Percentiles rank a stretch among this genome's conserved stretches.
These are phyloP conservation scores for Onychostruthus taczanowskii DNA, from an alignment of 2,113 vertebrate genomes.

Conservation along the genomic window DNA sequence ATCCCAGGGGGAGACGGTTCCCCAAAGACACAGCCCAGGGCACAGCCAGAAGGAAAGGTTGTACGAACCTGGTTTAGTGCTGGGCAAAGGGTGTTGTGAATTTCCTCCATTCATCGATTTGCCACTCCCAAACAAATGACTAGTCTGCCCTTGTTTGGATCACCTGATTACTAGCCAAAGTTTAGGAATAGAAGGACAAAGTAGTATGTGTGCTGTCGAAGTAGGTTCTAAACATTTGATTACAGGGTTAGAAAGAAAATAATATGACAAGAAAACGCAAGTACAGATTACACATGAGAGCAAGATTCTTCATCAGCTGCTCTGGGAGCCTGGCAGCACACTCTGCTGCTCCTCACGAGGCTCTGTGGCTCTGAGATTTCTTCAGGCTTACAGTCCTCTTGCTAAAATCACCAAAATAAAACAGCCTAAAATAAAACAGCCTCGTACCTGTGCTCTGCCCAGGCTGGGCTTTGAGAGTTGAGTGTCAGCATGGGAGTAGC, in stretches of 20 bases:
- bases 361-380: background rate
- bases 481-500: background rate
- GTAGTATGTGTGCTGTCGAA: background rate
- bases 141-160: background rate
- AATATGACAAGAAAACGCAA: background rate
- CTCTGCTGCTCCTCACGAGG: background rate
- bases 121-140: background rate
- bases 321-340: background rate
- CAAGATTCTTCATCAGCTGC: background rate
- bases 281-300: background rate
- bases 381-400: background rate
- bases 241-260: background rate
- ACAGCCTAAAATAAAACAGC: background rate
- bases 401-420: background rate
- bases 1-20: background rate
- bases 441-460: no score
- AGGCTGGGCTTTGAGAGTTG: background rate
- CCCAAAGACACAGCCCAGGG: background rate
- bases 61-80: background rate
- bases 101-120: background rate
- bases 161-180: background rate
- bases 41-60: background rate
- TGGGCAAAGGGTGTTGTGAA: background rate
- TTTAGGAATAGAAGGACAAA: conserved; percentile 10
- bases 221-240: background rate